These are phyloP conservation scores for Peribatodes rhomboidaria DNA, from an alignment of 2,888 invertebrate species.

Conservation along the genomic window DNA sequence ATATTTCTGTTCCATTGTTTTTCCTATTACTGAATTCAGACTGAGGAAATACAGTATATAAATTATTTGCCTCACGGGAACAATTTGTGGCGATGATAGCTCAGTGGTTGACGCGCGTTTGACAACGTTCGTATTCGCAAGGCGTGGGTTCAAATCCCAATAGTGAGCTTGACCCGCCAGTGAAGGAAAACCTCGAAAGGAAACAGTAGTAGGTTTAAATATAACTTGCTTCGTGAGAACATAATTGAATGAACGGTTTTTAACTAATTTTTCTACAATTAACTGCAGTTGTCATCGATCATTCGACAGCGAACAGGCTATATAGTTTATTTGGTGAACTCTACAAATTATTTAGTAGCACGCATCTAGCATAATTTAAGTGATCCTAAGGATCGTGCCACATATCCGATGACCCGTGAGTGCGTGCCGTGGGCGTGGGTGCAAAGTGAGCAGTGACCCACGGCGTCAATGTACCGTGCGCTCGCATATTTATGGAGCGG, in stretches of 20 bases:
- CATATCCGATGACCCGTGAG: conserved; percentile 38
- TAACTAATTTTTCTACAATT: no score
- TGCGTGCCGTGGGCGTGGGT: neutral
- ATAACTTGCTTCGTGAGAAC: no score
- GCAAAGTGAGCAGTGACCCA: conserved; percentile 24
- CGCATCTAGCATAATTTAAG: neutral
- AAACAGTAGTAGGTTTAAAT: no score
- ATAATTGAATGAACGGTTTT: no score
- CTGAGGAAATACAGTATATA: neutral
- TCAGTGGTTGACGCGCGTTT: no score
- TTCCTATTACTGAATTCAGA: neutral
- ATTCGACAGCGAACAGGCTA: no score
- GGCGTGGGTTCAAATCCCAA: no score
- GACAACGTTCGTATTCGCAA: no score
- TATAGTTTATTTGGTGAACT: no score
- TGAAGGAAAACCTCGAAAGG: no score
- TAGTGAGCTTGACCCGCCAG: no score
- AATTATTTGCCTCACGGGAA: neutral
- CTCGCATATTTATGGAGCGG: conserved; percentile 27
- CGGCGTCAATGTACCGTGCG: conserved; percentile 19
- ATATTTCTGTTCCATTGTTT: neutral
- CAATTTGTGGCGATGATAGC: neutral
- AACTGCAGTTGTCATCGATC: no score
- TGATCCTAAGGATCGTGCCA: conserved; percentile 13
- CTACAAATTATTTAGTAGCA: neutral